Conservation (phyloP, 2,888 invertebrate species). For the Abrostola tripartita region DNA sequence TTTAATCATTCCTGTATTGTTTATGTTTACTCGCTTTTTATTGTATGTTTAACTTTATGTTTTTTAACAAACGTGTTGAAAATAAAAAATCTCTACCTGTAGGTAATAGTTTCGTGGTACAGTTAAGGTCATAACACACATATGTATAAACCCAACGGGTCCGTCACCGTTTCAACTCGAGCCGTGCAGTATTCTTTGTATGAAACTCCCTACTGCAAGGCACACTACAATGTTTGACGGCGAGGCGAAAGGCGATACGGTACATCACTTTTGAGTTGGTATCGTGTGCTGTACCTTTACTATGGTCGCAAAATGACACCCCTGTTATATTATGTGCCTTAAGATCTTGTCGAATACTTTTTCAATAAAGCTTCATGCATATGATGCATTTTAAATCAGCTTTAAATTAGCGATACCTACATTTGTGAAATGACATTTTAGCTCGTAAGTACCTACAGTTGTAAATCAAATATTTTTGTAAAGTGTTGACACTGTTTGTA, state of each 20-base stretch:
- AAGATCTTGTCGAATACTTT: slow-evolving; percentile 31
- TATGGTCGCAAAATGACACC: background rate
- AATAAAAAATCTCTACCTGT: background rate
- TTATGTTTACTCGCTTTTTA: too few relatives aligned
- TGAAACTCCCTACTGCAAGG: too few relatives aligned
- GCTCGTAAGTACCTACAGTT: slow-evolving; percentile 16
- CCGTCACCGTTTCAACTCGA: too few relatives aligned
- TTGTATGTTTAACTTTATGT: too few relatives aligned
- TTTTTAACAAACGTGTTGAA: too few relatives aligned
- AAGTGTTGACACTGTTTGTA: slow-evolving; percentile 45
- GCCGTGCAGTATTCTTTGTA: too few relatives aligned
- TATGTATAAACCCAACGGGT: too few relatives aligned
- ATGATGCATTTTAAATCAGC: slow-evolving; percentile 49
- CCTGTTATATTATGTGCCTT: slow-evolving; percentile 34
- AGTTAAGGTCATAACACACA: background rate
- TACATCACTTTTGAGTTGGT: too few relatives aligned
- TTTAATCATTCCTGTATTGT: too few relatives aligned
- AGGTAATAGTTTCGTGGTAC: background rate
- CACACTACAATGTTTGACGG: too few relatives aligned
- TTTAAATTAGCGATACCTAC: slow-evolving; percentile 49
- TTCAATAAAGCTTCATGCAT: slow-evolving; percentile 40
- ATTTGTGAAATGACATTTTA: slow-evolving; percentile 30
- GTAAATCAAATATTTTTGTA: slow-evolving; percentile 48
- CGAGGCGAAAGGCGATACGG: too few relatives aligned
- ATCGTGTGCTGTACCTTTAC: too few relatives aligned